Base-by-base conservation (phyloP, 2,888 invertebrate species). In the Plutella xylostella region DNA sequence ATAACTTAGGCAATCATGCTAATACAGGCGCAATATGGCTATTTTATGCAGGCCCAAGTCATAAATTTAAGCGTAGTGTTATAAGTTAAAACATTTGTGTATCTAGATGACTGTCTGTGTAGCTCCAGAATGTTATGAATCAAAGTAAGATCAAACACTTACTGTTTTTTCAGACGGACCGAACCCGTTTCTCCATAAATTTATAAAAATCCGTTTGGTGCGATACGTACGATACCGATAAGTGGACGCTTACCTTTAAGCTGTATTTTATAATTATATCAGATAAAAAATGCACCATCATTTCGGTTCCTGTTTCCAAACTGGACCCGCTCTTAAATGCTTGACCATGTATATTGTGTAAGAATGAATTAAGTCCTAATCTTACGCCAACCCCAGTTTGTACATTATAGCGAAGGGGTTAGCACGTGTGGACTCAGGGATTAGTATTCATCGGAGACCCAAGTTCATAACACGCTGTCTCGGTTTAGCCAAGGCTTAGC, bases 1-100 rank as follows among this genome's bases (percentile, higher is more conserved):
- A 74, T 75, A 73, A 70, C 68, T 62, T 54, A 54, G 58, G 66
- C 71, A 76, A 76, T 75, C 74, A 72, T 75, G 69, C 69, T 76
- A 72, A 74, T 69, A 71, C 67, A n/a, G n/a, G n/a, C n/a, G n/a
- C n/a, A 67, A 69, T 72, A 70, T 66, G 63, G 63, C 58, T 45
- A 48, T 48, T 46, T 42, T n/a, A 19, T n/a, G 53, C 45, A 61
- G 65, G 62, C 51, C 18, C 55, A 66, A 69, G 49, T 47, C 41
- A 53, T n/a, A 37, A 18, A 20, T 1, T 2, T 18, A 35, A 18
- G 9, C 4, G 9, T 5, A 9, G 11, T 7, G 18, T 6, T 4
- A 3, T 3, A 21, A 12, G 14, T 21, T 17, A 11, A 4, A 6
- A 3, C 15, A 20, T 9, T 18, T 9, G 2, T 2, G 20, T 18